These are phyloP conservation scores for Cyanoramphus novaezelandiae DNA, from an alignment of 2,113 vertebrate genomes.

Conservation along the genomic window DNA sequence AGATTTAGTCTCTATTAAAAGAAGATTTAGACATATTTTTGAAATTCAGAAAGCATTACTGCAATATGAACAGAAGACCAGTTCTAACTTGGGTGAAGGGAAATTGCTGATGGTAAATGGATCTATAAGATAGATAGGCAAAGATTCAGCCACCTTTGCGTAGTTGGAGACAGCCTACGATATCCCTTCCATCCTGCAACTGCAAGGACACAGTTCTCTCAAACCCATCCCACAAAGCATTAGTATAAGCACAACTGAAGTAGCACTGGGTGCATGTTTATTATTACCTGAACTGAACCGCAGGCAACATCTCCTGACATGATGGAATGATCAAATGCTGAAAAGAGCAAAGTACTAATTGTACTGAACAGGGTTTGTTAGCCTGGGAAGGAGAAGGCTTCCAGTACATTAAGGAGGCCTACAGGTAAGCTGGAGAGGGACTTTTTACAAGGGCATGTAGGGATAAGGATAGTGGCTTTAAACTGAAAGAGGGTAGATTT, in stretches of 20 bases:
- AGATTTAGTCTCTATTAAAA: neutral
- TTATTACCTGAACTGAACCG: neutral
- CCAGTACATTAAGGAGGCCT: neutral
- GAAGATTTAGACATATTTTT: neutral
- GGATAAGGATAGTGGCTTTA: neutral
- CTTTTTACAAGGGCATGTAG: neutral
- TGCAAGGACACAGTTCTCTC: neutral
- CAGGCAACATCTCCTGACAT: neutral
- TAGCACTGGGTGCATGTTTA: fast-evolving
- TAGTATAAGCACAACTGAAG: neutral
- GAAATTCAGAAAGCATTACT: neutral
- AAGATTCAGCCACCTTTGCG: neutral
- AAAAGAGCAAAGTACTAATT: neutral
- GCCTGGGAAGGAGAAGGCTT: neutral
- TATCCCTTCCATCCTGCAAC: neutral
- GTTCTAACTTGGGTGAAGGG: neutral
- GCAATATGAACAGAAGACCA: neutral
- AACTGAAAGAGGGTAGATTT: neutral
- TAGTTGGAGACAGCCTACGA: neutral
- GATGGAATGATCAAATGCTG: neutral
- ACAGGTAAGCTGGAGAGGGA: neutral
- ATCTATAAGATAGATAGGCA: neutral
- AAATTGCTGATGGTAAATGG: neutral
- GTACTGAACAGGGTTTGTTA: neutral
- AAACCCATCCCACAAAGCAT: neutral